Conservation (phyloP, 1,140 invertebrate species). For the Stenopsyche tienmushanensis region DNA sequence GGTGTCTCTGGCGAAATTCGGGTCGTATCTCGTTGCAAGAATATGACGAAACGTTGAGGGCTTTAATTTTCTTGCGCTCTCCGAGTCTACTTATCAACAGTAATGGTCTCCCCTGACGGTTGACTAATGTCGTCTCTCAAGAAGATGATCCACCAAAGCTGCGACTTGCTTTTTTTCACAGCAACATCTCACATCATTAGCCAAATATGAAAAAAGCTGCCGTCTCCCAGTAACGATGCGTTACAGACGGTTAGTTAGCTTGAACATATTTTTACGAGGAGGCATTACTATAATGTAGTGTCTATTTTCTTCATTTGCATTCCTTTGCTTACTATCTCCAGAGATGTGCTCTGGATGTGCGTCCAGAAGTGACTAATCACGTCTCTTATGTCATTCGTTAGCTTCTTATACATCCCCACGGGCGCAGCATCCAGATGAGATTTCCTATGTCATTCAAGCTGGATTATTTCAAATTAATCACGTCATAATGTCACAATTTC, state of each 20-base stretch:
- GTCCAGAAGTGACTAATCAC: too few relatives aligned
- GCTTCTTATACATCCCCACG: too few relatives aligned
- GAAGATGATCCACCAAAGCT: conserved; percentile 11
- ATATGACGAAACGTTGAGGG: conserved; percentile 1
- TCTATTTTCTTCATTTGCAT: neutral
- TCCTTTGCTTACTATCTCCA: neutral
- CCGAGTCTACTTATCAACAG: conserved; percentile 1
- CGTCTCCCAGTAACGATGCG: conserved; percentile 15
- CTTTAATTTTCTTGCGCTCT: conserved; percentile 15
- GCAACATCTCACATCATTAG: conserved; percentile 28
- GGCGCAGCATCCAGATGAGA: too few relatives aligned
- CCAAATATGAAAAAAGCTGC: conserved; percentile 26
- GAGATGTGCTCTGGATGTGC: neutral
- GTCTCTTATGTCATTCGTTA: too few relatives aligned
- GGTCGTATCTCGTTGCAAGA: neutral
- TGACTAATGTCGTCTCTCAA: conserved; percentile 24
- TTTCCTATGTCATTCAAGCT: too few relatives aligned
- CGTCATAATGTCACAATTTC: too few relatives aligned
- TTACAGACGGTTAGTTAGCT: conserved; percentile 25
- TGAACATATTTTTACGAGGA: neutral
- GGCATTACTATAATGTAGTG: neutral
- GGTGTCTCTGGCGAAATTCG: neutral
- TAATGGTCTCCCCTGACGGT: conserved; percentile 24
- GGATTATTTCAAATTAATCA: too few relatives aligned
- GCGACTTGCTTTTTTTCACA: conserved; percentile 8